Evolutionary conservation across 1,140 invertebrate genomes (phyloP), one percentile per base, ranked within the genome.

Genomic region (Papilio helenus): DNA sequence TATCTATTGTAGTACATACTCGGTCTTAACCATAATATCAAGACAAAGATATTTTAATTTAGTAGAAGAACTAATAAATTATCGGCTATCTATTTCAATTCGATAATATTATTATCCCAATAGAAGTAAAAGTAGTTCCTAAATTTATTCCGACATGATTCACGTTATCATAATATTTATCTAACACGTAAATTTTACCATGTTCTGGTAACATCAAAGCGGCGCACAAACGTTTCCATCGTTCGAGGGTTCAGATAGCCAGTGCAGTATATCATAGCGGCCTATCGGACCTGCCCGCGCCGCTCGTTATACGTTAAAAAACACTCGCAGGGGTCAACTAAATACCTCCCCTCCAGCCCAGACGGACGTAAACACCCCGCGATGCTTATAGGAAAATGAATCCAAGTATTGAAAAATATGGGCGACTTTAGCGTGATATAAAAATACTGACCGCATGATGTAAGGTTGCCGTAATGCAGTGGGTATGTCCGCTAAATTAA

Each of bases 281-380:
- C 68, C 85, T 91, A 90, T 89, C 88, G 86, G 49, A 58, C 51
- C 49, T 76, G 86, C 79, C 76, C 79, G 86, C 84, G 80, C 80
- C 81, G 83, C 42, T 85, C 88, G 86, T 90, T 88, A 89, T 79
- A 86, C 86, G 88, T 90, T 89, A 88, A 90, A 89, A 90, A 89
- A 83, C 82, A 87, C 85, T 88, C 86, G 74, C 82, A 82, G 83
- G 82, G 82, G 76, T 84, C 88, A 87, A 85, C 86, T 85, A 86
- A 83, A 89, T 87, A 88, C 80, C 73, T 61, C 74, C 68, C 20
- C 51, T 55, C 55, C 78, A 80, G n/a, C 42, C 58, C 77, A 42
- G 20, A 85, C 84, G 16, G 49, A 49, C 82, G 23, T 79, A 84
- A 79, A 76, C 46, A 39, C 44, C 29, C 14, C 9, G 7, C 26